Base-by-base conservation (phyloP, 1,140 invertebrate genomes). In the Drosophila jambulina region DNA sequence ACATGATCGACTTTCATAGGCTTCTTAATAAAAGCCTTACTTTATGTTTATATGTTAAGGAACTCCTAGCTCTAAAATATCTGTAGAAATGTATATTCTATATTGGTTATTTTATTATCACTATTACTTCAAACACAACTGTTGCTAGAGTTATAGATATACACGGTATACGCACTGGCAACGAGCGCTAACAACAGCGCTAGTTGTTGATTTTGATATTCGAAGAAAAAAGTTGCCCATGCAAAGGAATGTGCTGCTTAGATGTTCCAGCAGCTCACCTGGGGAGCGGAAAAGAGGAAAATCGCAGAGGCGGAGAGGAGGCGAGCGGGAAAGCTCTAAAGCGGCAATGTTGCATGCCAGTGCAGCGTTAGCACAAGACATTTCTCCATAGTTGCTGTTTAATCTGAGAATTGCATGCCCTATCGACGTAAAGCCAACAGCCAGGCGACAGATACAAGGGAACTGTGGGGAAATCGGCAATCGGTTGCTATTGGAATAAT, bases 161-260 rank as follows among this genome's bases (percentile, higher is more conserved):
- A 64, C 29, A 64, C 13, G 23, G 27, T 61, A 64, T 62, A 80
- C 79, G 62, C 69, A 71, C 49, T 78, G 58, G 58, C 79, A 78
- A 79, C 76, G 71, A 75, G 27, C 32, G 74, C 77, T 75, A 80
- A 88, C 80, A 88, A 88, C 80, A 84, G 70, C 74, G 78, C 67
- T 79, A 81, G 78, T 88, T 88, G 85, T 88, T 88, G 85, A 88
- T 90, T 88, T 84, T 88, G 78, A 88, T 88, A 88, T 84, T 90
- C 75, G 81, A 82, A 88, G 82, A 70, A 81, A 90, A 88, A 90
- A 85, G 49, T 88, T 88, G 51, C 62, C 59, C 62, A 78, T 63
- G 76, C 59, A 78, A 74, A 48, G 59, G 57, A 65, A 67, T 67
- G 59, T 48, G 36, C 46, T 29, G 68, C 48, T 61, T 65, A 60